These are phyloP conservation scores for Notoglanidium macrostoma DNA, from an alignment of 2,797 vertebrate genomes.

Conservation along the genomic window DNA sequence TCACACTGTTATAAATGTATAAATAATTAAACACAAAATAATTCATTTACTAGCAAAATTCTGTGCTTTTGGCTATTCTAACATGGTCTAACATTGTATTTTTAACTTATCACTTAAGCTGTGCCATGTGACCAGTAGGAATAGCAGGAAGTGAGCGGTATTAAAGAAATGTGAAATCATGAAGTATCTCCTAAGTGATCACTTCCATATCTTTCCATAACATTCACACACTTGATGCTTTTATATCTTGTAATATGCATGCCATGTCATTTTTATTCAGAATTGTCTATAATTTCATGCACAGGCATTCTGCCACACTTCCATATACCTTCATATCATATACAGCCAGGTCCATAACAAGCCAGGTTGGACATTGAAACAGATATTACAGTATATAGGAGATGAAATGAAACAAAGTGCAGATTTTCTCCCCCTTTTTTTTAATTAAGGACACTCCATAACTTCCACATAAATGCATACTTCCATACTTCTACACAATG, in stretches of 20 bases:
- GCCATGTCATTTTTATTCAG: neutral
- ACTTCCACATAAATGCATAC: neutral
- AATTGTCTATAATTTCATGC: neutral
- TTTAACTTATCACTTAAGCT: neutral
- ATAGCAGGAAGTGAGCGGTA: neutral
- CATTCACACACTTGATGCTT: neutral
- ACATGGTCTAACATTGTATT: too few species aligned
- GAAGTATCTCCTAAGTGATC: neutral
- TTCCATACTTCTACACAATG: neutral
- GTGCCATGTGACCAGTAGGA: neutral
- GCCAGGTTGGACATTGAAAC: too few species aligned
- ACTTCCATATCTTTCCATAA: neutral
- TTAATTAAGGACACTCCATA: neutral
- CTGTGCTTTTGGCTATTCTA: too few species aligned
- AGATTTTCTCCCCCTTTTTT: fast-evolving
- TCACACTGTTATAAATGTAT: neutral
- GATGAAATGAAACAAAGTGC: too few species aligned
- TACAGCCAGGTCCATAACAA: neutral
- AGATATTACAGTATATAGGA: too few species aligned
- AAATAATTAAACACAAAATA: neutral
- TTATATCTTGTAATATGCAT: neutral
- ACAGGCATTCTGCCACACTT: neutral
- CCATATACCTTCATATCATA: neutral
- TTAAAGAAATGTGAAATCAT: neutral
- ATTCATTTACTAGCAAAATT: too few species aligned